These are phyloP conservation scores for Drosophila neotestacea DNA, from an alignment of 2,888 invertebrate species.

Conservation along the genomic window DNA sequence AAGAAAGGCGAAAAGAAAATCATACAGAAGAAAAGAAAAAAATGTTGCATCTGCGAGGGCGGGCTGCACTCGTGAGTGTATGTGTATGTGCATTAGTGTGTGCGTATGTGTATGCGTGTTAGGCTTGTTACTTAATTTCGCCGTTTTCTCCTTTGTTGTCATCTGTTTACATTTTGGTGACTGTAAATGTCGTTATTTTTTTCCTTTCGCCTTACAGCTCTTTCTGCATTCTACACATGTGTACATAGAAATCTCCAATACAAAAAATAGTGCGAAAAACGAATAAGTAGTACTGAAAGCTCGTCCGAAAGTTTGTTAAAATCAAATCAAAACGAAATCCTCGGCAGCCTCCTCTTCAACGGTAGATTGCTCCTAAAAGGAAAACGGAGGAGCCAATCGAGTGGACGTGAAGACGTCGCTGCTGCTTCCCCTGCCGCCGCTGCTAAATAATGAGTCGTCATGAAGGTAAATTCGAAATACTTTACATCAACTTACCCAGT, in stretches of 20 bases:
- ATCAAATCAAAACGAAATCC: slow-evolving; percentile 34
- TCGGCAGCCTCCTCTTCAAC: slow-evolving; percentile 28
- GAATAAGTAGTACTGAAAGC: slow-evolving; percentile 41
- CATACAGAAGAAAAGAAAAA: slow-evolving; percentile 53
- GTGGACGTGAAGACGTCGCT: slow-evolving; percentile 65
- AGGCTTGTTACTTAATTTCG: slow-evolving; percentile 59
- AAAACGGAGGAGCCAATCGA: slow-evolving; percentile 49
- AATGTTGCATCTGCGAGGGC: slow-evolving; percentile 55
- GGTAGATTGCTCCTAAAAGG: slow-evolving; percentile 33
- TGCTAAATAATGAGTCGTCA: slow-evolving; percentile 93
- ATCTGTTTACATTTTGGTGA: slow-evolving; percentile 46
- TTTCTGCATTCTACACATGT: slow-evolving; percentile 36
- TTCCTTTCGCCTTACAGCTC: slow-evolving; percentile 40
- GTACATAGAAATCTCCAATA: slow-evolving; percentile 36
- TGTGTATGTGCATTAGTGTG: slow-evolving; percentile 5
- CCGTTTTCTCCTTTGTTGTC: slow-evolving; percentile 47
- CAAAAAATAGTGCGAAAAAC: slow-evolving; percentile 16
- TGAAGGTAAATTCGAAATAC: slow-evolving; percentile 91
- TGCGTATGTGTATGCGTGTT: slow-evolving; percentile 24
- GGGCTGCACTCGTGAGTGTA: slow-evolving; percentile 36
- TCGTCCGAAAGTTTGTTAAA: slow-evolving; percentile 41
- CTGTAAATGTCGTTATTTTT: slow-evolving; percentile 15
- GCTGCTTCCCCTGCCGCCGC: slow-evolving; percentile 50
- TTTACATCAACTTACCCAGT: neutral
- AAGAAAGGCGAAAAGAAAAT: slow-evolving; percentile 57